Evolutionary conservation across 2,113 vertebrate species (phyloP), one percentile per base, ranked within the genome.

Genomic region (Xenus cinereus): DNA sequence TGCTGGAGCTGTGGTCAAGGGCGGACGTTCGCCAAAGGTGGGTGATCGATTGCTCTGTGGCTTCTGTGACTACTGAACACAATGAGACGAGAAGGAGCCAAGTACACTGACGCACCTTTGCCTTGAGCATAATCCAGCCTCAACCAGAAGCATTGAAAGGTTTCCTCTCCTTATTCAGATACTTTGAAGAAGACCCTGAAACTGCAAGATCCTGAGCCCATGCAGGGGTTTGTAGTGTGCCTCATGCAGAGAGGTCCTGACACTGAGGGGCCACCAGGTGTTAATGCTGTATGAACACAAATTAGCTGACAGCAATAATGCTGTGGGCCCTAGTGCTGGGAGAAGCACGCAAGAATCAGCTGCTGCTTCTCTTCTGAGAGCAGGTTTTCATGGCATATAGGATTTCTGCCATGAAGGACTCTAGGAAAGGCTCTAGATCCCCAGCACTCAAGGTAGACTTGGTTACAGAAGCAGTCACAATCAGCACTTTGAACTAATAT

Each of bases 301-400:
- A 74, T 43, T 37, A 90, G 17, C 48, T 63, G 39, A 37, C 7
- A 54, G 10, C 19, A 60, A 24, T 37, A 46, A 27, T 4, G 9
- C 41, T 54, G 9, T 4, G 0, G 8, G 14, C 37, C 15, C 21
- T 18, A 35, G 41, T 0, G 2, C 77, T 67, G 35, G 59, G 37
- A 82, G 82, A 87, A 50, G 19, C 39, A 77, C 0, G 1, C 27
- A 56, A 45, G 7, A 10, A 35, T 11, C 33, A 48, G 33, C 51
- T 64, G n/a, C 45, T 84, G 56, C 57, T 37, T 41, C 35, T 51
- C n/a, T 39, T 76, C n/a, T 46, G n/a, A 51, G 14, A 32, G 45
- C 23, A 32, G 33, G 28, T 63, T 28, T 39, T 76, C 30, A 26
- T 13, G 33, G 32, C 41, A 57, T 13, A 6, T 9, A 39, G 35